These are phyloP conservation scores for Wasmannia auropunctata DNA, from an alignment of 1,140 invertebrate genomes.

Conservation along the genomic window DNA sequence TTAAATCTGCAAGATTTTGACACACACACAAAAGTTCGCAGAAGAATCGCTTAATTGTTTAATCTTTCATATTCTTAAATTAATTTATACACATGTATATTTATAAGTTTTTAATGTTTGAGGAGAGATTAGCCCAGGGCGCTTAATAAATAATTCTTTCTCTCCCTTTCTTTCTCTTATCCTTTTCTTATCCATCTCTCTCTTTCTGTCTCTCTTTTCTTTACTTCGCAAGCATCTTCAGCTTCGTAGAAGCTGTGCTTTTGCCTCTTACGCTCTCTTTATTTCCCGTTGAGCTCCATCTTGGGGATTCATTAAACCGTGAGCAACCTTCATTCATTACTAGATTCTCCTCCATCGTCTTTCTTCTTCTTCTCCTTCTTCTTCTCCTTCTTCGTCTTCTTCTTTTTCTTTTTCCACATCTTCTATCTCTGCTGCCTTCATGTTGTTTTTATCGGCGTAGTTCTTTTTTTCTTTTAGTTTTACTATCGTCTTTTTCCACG, in stretches of 20 bases:
- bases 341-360: constrained; percentile 21
- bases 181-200: not conserved
- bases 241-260: not conserved
- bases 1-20: not conserved
- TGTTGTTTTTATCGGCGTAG: constrained; percentile 39
- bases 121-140: not conserved
- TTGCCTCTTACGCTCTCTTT: constrained; percentile 48
- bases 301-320: constrained; percentile 66
- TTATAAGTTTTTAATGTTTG: not conserved
- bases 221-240: not conserved
- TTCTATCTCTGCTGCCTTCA: not conserved
- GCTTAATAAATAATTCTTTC: not conserved
- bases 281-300: constrained; percentile 41
- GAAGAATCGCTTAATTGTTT: not conserved
- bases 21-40: not conserved
- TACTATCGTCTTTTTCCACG: constrained; percentile 32
- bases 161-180: not conserved
- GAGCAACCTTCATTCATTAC: constrained; percentile 63
- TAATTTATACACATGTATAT: not conserved
- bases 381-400: not conserved
- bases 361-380: not conserved
- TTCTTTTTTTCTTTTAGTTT: constrained; percentile 5
- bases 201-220: not conserved
- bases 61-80: not conserved
- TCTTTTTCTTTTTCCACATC: not conserved